Conservation (phyloP, 1,140 invertebrate genomes). For the Drosophila parabipectinata region DNA sequence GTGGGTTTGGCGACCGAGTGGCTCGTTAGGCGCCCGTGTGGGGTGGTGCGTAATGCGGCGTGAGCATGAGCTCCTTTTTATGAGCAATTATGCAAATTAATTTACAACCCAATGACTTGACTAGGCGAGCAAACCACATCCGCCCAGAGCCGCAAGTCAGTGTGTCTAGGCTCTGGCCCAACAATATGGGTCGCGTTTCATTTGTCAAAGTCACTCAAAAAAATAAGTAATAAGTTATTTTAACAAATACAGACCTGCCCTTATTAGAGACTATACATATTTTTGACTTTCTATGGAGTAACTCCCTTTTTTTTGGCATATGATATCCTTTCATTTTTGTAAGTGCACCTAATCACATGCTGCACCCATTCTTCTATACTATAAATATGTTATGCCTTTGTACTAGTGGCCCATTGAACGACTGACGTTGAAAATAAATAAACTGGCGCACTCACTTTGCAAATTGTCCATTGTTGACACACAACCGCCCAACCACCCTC, state of each 20-base stretch:
- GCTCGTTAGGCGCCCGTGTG: slow-evolving; percentile 31
- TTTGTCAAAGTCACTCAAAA: slow-evolving; percentile 17
- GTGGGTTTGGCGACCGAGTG: slow-evolving; percentile 8
- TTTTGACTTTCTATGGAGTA: not conserved
- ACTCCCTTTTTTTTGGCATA: not conserved
- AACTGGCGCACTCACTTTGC: slow-evolving; percentile 51
- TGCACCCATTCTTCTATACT: slow-evolving; percentile 10
- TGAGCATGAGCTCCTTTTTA: slow-evolving; percentile 70
- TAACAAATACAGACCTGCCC: not conserved
- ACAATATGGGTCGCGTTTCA: slow-evolving; percentile 36
- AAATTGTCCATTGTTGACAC: slow-evolving; percentile 74
- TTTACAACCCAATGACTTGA: slow-evolving; percentile 60
- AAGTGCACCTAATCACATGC: slow-evolving; percentile 10
- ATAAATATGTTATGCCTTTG: slow-evolving; percentile 29
- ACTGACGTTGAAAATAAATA: slow-evolving; percentile 59
- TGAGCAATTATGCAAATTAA: slow-evolving; percentile 82
- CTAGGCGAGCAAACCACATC: slow-evolving; percentile 54
- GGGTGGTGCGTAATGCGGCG: slow-evolving; percentile 66
- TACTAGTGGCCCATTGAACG: slow-evolving; percentile 41
- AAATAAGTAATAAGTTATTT: not conserved
- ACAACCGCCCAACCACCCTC: slow-evolving; percentile 31
- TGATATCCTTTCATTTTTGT: not conserved
- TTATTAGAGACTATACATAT: not conserved
- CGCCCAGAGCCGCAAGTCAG: slow-evolving; percentile 19
- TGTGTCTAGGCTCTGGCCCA: slow-evolving; percentile 19